A percentile compares a stretch with the other conserved stretches of the same genome.
Conservation (phyloP, 1,140 invertebrate genomes). For the Mercenaria mercenaria region DNA sequence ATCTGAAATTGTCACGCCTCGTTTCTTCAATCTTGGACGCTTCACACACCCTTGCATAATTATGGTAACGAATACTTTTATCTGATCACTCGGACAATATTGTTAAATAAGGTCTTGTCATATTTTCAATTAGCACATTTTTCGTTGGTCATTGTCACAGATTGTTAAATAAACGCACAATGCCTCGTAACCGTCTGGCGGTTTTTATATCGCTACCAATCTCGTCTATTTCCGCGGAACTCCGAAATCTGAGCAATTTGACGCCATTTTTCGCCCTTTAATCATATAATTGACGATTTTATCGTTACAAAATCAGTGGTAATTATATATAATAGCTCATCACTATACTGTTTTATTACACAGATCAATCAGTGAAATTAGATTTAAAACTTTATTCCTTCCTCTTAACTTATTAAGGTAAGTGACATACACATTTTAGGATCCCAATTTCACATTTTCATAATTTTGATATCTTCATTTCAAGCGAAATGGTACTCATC, state of each 20-base stretch:
- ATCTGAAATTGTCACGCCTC: too few relatives aligned
- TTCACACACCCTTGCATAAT: too few relatives aligned
- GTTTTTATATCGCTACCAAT: neutral
- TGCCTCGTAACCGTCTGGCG: slow-evolving; percentile 4
- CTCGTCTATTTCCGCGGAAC: neutral
- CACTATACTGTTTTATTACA: neutral
- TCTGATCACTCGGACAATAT: neutral
- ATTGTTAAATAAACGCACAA: neutral
- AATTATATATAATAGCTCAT: slow-evolving; percentile 29
- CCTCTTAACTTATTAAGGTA: too few relatives aligned
- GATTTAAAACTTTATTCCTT: too few relatives aligned
- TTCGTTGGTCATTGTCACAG: slow-evolving; percentile 2
- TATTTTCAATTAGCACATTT: slow-evolving; percentile 16
- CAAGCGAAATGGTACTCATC: too few relatives aligned
- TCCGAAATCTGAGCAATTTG: slow-evolving; percentile 21
- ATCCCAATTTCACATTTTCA: too few relatives aligned
- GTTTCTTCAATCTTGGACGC: too few relatives aligned
- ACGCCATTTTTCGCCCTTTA: neutral
- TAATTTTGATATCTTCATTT: too few relatives aligned
- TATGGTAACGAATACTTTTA: neutral
- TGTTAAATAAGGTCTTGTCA: neutral
- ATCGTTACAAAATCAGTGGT: neutral
- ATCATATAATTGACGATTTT: neutral
- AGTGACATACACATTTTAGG: too few relatives aligned
- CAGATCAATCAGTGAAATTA: neutral